These are phyloP conservation scores for Morinoia aosen DNA, from an alignment of 2,888 invertebrate species.

Conservation along the genomic window DNA sequence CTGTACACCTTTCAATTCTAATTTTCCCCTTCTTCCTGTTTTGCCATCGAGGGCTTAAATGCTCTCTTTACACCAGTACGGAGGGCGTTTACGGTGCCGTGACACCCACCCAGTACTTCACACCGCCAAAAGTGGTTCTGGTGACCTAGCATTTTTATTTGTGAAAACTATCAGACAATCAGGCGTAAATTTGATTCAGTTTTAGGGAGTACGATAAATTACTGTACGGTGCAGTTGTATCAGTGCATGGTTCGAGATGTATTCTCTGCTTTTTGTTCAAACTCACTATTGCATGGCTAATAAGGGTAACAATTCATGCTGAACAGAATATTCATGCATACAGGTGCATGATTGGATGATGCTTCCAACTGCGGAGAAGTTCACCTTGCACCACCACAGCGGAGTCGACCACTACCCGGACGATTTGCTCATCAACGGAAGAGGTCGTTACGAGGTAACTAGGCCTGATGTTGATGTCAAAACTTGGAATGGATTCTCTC, in stretches of 20 bases:
- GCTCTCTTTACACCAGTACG: no score
- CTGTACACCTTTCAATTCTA: no score
- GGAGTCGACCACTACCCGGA: slow-evolving; percentile 87
- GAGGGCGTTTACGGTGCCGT: no score
- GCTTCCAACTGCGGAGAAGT: slow-evolving; percentile 80
- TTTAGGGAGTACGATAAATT: background rate
- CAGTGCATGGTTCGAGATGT: no score
- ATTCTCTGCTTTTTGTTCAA: background rate
- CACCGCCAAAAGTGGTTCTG: no score
- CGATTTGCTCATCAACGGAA: slow-evolving; percentile 86
- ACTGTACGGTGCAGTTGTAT: no score
- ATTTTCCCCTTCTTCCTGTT: no score
- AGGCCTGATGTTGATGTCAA: background rate
- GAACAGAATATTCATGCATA: background rate
- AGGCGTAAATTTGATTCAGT: background rate
- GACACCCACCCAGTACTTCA: no score
- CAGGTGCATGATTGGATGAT: slow-evolving; percentile 86
- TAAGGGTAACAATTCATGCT: background rate
- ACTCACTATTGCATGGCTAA: background rate
- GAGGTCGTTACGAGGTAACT: slow-evolving; percentile 73
- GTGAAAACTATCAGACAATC: background rate
- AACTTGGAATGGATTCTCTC: background rate
- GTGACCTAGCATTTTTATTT: background rate
- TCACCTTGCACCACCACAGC: slow-evolving; percentile 86
- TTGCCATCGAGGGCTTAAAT: no score